Evolutionary conservation across 1,140 invertebrate genomes (phyloP).

Genomic region (Eumeta japonica): DNA sequence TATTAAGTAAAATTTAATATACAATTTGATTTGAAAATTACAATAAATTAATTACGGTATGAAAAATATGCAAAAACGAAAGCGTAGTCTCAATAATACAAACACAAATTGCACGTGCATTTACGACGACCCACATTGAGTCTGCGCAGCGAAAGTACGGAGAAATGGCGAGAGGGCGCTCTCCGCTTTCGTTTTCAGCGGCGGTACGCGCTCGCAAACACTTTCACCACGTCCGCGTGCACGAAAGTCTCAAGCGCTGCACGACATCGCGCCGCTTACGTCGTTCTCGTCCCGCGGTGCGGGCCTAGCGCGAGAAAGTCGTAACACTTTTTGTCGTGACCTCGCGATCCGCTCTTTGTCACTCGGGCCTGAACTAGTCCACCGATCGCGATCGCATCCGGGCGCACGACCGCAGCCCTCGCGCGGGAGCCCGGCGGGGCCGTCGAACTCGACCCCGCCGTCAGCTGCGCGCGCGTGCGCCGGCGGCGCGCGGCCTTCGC

Average conservation of each 20-base stretch:
- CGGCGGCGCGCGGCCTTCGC: conserved; percentile 23
- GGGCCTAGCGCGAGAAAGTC: conserved; percentile 52
- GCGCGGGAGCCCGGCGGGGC: conserved; percentile 24
- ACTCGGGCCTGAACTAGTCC: conserved; percentile 47
- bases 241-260: conserved; percentile 36
- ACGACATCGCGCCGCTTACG: conserved; percentile 32
- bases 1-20: no score
- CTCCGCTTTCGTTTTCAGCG: conserved; percentile 56
- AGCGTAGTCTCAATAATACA: no score
- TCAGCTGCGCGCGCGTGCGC: conserved; percentile 43
- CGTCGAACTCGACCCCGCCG: conserved; percentile 46
- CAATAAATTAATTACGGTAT: no score
- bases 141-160: conserved; percentile 51
- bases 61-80: no score
- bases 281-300: conserved; percentile 39
- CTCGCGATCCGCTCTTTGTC: conserved; percentile 49
- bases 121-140: conserved; percentile 47
- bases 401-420: conserved; percentile 9
- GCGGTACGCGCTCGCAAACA: conserved; percentile 37
- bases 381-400: conserved; percentile 28
- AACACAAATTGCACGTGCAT: conserved; percentile 33
- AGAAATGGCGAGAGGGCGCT: conserved; percentile 55
- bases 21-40: no score
- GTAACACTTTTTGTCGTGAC: conserved; percentile 57
- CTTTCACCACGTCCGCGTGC: conserved; percentile 49